These are phyloP conservation scores for Parthenolecanium corni DNA, from an alignment of 2,888 invertebrate species.

Conservation along the genomic window DNA sequence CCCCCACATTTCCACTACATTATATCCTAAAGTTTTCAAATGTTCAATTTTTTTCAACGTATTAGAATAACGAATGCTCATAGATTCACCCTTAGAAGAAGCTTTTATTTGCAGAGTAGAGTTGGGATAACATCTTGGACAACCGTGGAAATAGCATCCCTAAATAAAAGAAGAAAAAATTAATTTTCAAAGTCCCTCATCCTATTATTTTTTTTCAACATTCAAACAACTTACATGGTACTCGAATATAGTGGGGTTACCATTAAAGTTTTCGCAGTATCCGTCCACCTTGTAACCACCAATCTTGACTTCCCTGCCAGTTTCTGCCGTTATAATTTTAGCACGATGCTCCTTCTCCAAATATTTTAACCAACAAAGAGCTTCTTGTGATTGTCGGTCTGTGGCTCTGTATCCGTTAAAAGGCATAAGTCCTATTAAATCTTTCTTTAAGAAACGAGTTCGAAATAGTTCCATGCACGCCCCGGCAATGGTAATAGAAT, in stretches of 20 bases:
- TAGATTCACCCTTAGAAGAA: not conserved
- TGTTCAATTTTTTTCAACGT: not conserved
- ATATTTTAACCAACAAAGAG: no score
- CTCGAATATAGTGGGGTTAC: no score
- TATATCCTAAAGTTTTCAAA: not conserved
- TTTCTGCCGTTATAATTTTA: not conserved
- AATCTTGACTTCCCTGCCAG: no score
- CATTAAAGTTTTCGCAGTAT: not conserved
- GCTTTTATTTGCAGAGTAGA: not conserved
- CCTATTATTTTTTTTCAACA: not conserved
- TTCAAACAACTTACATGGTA: no score
- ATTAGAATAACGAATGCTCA: not conserved
- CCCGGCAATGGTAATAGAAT: no score
- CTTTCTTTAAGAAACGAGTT: no score
- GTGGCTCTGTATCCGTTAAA: no score
- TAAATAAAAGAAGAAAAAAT: not conserved
- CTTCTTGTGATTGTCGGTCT: no score
- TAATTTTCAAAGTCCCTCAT: not conserved
- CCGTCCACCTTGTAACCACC: not conserved
- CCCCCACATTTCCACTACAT: not conserved
- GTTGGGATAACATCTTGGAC: not conserved
- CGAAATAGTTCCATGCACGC: no score
- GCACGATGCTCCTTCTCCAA: not conserved
- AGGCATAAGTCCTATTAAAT: no score
- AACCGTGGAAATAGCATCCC: not conserved